phyloP scores from a whole-genome alignment of 1,140 invertebrate species.

The Brachionus rotundiformis region DNA sequence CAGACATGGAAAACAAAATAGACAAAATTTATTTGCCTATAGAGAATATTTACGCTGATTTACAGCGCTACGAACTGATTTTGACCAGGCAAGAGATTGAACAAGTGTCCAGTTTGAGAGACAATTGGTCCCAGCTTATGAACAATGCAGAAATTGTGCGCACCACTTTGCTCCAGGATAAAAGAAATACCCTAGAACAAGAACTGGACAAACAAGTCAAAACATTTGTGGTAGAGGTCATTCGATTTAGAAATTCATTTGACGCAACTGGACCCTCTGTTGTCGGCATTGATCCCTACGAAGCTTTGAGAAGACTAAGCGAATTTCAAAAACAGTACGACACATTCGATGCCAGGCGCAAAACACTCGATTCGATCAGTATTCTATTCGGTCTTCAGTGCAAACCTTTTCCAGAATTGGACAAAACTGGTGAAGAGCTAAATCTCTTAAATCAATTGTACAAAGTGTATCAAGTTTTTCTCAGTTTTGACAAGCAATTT shows the following conservation, averaged over 20 bases:
- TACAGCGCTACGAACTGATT: slow-evolving; percentile 56
- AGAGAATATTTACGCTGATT: slow-evolving; percentile 62
- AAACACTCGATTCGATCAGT: slow-evolving; percentile 63
- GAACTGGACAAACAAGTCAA: slow-evolving; percentile 65
- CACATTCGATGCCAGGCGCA: slow-evolving; percentile 60
- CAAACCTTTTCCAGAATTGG: slow-evolving; percentile 63
- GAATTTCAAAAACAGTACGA: slow-evolving; percentile 62
- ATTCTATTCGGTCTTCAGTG: slow-evolving; percentile 63
- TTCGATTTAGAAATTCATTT: slow-evolving; percentile 65
- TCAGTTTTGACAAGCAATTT: slow-evolving; percentile 62
- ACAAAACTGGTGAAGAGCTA: slow-evolving; percentile 64
- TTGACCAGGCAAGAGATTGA: slow-evolving; percentile 61
- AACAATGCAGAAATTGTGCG: slow-evolving; percentile 61
- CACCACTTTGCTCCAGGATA: slow-evolving; percentile 61
- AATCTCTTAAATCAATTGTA: slow-evolving; percentile 63
- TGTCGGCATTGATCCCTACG: slow-evolving; percentile 61
- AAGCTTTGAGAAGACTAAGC: slow-evolving; percentile 60
- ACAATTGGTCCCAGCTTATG: slow-evolving; percentile 61
- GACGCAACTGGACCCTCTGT: slow-evolving; percentile 64
- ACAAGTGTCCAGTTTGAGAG: slow-evolving; percentile 60
- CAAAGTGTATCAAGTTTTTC: slow-evolving; percentile 63
- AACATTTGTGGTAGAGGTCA: slow-evolving; percentile 65
- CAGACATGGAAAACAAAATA: slow-evolving; percentile 65
- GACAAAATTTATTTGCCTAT: slow-evolving; percentile 65
- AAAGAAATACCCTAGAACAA: slow-evolving; percentile 62